phyloP scores from a whole-genome alignment of 2,113 vertebrate genomes.

The Anoura caudifer region DNA sequence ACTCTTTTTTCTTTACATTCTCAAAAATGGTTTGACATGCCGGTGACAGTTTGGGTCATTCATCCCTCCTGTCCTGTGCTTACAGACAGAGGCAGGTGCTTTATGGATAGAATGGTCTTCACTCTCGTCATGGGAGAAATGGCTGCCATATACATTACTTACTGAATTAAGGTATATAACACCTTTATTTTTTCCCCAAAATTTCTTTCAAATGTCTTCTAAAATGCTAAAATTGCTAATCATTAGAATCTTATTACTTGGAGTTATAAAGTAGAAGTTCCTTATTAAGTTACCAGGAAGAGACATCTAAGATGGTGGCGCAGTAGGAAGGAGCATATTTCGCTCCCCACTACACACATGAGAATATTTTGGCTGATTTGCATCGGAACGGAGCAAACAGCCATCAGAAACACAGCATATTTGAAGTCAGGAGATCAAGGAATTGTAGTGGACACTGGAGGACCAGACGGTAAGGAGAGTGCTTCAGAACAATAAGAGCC shows the following conservation, averaged over 20 bases:
- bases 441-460: too few species aligned
- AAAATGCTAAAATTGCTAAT: background rate
- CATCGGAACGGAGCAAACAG: too few species aligned
- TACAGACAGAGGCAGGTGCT: background rate
- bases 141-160: background rate
- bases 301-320: too few species aligned
- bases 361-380: too few species aligned
- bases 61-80: background rate
- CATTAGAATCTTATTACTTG: background rate
- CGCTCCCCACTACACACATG: too few species aligned
- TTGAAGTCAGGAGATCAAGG: too few species aligned
- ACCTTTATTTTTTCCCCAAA: slow-evolving; percentile 9
- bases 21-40: background rate
- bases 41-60: background rate
- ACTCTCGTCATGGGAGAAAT: background rate
- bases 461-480: too few species aligned
- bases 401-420: too few species aligned
- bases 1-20: slow-evolving; percentile 12
- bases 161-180: background rate
- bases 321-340: too few species aligned
- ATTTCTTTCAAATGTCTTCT: background rate
- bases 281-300: too few species aligned
- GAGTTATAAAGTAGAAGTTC: background rate
- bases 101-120: background rate
- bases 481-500: too few species aligned